These are phyloP conservation scores for Yponomeuta evonymella DNA, from an alignment of 2,888 invertebrate genomes.

Conservation along the genomic window DNA sequence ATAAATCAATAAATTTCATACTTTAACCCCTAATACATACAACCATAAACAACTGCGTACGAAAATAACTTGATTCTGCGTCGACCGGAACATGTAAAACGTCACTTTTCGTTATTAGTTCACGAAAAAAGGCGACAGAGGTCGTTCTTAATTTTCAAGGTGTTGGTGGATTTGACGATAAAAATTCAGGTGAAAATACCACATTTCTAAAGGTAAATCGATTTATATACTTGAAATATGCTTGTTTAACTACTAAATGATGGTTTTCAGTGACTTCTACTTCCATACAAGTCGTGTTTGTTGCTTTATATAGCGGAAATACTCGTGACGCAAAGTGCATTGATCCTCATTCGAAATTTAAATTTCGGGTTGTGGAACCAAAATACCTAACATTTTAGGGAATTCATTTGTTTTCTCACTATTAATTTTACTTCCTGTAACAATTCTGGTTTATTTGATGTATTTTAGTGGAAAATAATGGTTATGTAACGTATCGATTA, in stretches of 20 bases:
- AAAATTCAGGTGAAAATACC: constrained; percentile 10
- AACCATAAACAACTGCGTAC: too few species aligned
- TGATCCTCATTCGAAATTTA: neutral
- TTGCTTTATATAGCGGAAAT: neutral
- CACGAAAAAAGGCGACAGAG: neutral
- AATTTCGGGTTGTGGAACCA: neutral
- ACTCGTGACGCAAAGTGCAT: constrained; percentile 8
- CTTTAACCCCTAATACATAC: too few species aligned
- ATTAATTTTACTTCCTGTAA: neutral
- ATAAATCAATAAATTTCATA: too few species aligned
- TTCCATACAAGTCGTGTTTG: neutral
- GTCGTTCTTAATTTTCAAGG: neutral
- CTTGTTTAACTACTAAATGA: neutral
- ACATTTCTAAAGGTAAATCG: constrained; percentile 9
- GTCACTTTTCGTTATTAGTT: neutral
- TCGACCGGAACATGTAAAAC: constrained; percentile 3
- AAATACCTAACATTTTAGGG: neutral
- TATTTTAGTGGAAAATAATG: constrained; percentile 1
- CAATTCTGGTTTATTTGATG: neutral
- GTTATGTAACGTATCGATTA: constrained; percentile 18
- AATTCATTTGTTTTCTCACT: neutral
- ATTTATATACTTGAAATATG: neutral
- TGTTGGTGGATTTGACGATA: constrained; percentile 2
- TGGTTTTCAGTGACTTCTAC: neutral
- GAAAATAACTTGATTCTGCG: neutral